Conservation (phyloP, 2,797 vertebrate species). For the Eulemur rubriventer region DNA sequence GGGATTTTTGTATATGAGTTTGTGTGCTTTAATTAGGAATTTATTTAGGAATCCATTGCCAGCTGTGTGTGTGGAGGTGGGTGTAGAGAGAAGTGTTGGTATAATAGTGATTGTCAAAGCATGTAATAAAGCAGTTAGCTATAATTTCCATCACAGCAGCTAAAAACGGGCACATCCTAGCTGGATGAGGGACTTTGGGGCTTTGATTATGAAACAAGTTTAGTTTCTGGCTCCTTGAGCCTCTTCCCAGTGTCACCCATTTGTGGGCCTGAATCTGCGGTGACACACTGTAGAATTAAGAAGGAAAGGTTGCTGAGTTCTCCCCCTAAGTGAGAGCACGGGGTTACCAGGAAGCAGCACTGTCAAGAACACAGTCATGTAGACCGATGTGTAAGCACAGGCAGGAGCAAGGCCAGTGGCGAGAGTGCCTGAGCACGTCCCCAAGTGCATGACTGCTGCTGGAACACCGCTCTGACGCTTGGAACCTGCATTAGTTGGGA, state of each 20-base stretch:
- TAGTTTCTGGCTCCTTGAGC: not conserved
- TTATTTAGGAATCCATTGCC: slow-evolving; percentile 64
- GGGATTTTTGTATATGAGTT: not conserved
- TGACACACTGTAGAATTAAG: not conserved
- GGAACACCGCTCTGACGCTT: not conserved
- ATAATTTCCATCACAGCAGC: slow-evolving; percentile 48
- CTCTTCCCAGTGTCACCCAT: not conserved
- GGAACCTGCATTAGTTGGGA: not conserved
- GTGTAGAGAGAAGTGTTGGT: slow-evolving; percentile 31
- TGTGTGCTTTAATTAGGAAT: slow-evolving; percentile 58
- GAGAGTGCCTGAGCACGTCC: not conserved
- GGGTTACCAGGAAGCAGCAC: not conserved
- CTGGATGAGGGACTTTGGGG: not conserved
- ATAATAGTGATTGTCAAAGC: slow-evolving; percentile 59
- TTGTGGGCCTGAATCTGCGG: not conserved
- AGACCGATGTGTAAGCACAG: not conserved
- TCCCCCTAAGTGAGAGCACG: not conserved
- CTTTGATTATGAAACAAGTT: slow-evolving; percentile 54
- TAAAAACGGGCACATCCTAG: not conserved
- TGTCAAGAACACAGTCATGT: not conserved
- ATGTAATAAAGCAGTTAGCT: slow-evolving; percentile 55
- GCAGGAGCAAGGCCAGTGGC: not conserved
- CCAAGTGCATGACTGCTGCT: not conserved
- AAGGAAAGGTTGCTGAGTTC: not conserved
- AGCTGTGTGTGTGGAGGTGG: slow-evolving; percentile 54